Conservation (phyloP, 2,888 invertebrate genomes). For the Amphiduros pacificus region DNA sequence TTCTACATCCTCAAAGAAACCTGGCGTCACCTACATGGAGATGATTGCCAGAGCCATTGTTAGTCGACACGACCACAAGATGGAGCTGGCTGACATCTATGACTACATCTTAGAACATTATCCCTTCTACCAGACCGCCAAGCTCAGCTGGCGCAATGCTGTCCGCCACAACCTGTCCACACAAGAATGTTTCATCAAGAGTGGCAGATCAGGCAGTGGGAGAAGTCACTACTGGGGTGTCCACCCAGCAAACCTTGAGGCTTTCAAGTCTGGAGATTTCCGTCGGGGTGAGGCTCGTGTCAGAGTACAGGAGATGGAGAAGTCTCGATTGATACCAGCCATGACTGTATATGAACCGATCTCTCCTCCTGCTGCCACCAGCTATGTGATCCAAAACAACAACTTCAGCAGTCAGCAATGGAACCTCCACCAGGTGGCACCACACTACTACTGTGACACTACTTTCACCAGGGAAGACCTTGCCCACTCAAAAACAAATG, state of each 20-base stretch:
- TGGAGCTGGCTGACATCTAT: conserved; percentile 21
- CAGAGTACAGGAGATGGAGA: conserved; percentile 9
- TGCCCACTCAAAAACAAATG: too few relatives aligned
- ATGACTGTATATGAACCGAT: too few relatives aligned
- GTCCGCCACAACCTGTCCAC: conserved; percentile 23
- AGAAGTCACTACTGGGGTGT: conserved; percentile 22
- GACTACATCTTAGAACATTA: conserved; percentile 5
- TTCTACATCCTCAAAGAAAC: conserved; percentile 11
- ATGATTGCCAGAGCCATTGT: conserved; percentile 18
- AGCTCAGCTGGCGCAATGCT: conserved; percentile 16
- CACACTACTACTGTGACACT: too few relatives aligned
- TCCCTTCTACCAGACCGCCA: conserved; percentile 18
- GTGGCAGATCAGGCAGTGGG: conserved; percentile 9
- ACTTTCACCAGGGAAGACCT: too few relatives aligned
- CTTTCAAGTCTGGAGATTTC: conserved; percentile 20
- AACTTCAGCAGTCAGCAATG: too few relatives aligned
- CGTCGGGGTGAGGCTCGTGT: conserved; percentile 4
- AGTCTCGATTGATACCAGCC: too few relatives aligned
- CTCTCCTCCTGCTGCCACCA: too few relatives aligned
- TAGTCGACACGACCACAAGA: not conserved
- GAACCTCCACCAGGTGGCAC: too few relatives aligned
- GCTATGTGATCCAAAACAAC: too few relatives aligned
- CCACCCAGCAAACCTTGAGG: conserved; percentile 13
- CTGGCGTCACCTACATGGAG: conserved; percentile 12
- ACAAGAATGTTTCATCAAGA: conserved; percentile 22